Percentiles rank a stretch among this genome's conserved stretches.
Conservation (phyloP, 1,140 invertebrate genomes). For the Apis laboriosa region DNA sequence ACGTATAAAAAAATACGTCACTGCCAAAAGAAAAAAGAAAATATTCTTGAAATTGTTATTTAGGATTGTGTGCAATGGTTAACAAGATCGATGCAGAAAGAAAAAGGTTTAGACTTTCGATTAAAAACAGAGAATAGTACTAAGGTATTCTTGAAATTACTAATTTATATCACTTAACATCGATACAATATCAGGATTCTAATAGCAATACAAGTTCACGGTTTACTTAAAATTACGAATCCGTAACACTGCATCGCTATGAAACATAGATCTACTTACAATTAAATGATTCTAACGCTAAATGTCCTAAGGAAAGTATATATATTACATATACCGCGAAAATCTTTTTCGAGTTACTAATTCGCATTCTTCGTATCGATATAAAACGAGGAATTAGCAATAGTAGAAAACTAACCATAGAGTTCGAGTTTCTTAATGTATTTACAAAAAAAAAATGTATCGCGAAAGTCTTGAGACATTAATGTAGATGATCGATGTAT, state of each 20-base stretch:
- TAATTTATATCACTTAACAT: constrained; percentile 22
- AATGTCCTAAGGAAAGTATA: constrained; percentile 30
- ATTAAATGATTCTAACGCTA: constrained; percentile 21
- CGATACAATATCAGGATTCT: constrained; percentile 23
- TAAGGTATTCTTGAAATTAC: constrained; percentile 8
- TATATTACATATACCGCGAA: constrained; percentile 12
- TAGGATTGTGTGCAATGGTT: background rate
- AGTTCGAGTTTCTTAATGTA: constrained; percentile 28
- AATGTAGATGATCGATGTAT: background rate
- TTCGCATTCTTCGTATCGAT: constrained; percentile 21
- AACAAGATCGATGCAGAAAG: background rate
- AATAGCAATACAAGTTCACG: constrained; percentile 32
- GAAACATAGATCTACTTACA: constrained; percentile 23
- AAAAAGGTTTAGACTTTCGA: background rate
- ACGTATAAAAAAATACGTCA: constrained; percentile 28
- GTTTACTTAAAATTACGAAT: constrained; percentile 24
- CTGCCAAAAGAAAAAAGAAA: constrained; percentile 5
- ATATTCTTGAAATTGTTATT: background rate
- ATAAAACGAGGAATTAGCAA: constrained; percentile 20
- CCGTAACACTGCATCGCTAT: constrained; percentile 19
- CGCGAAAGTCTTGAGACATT: constrained; percentile 15
- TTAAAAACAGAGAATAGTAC: background rate
- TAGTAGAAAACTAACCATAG: constrained; percentile 3
- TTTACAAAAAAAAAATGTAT: background rate
- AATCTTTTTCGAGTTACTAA: constrained; percentile 11